Conservation (phyloP, 2,113 vertebrate species). For the Danio rerio region DNA sequence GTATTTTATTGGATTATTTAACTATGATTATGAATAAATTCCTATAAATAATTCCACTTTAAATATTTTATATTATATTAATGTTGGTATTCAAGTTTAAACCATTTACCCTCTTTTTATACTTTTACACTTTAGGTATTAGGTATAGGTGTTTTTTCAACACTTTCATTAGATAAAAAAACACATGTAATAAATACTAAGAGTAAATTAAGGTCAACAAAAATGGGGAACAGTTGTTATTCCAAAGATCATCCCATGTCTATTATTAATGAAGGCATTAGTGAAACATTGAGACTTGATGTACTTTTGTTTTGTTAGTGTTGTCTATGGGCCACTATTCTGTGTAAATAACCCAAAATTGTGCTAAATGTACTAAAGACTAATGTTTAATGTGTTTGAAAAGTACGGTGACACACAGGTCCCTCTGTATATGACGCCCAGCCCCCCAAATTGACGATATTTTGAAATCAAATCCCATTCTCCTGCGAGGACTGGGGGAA, state of each 20-base stretch:
- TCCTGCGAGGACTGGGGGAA: constrained; percentile 41
- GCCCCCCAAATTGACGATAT: constrained; percentile 55
- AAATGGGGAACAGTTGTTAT: neutral
- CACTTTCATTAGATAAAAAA: neutral
- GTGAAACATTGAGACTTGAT: neutral
- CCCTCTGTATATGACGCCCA: constrained; percentile 53
- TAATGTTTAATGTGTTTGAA: constrained; percentile 19
- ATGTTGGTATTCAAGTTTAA: too few relatives aligned
- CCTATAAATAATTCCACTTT: neutral
- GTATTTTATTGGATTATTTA: too few relatives aligned
- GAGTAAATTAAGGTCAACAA: neutral
- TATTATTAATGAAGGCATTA: neutral
- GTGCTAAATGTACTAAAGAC: constrained; percentile 8
- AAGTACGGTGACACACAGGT: constrained; percentile 4
- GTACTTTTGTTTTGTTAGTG: neutral
- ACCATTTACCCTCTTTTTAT: too few relatives aligned
- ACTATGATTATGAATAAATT: too few relatives aligned
- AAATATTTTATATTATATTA: too few relatives aligned
- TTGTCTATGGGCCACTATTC: neutral
- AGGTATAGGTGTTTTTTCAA: neutral
- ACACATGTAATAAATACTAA: neutral
- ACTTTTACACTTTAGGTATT: too few relatives aligned
- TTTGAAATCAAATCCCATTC: constrained; percentile 59
- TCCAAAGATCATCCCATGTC: neutral
- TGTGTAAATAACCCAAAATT: neutral